phyloP scores from a whole-genome alignment of 2,888 invertebrate genomes.

The Catocala fraxini region DNA sequence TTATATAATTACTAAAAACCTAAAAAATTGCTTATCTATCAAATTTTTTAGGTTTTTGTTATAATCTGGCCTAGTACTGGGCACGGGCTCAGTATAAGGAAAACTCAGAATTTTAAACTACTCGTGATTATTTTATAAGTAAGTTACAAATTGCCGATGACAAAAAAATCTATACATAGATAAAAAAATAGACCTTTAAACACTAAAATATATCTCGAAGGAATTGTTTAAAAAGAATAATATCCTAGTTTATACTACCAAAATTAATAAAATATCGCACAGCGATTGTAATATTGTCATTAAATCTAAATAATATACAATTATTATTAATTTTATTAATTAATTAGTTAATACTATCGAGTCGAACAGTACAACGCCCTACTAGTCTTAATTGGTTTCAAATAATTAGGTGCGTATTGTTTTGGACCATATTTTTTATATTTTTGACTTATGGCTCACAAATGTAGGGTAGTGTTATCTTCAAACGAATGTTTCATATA shows the following conservation, averaged over 20 bases:
- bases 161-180: too few relatives aligned
- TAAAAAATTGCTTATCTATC: too few relatives aligned
- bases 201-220: conserved; percentile 14
- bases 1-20: too few relatives aligned
- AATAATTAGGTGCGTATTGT: conserved; percentile 33
- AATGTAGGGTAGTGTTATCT: neutral
- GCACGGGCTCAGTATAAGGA: too few relatives aligned
- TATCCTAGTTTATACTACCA: conserved; percentile 17
- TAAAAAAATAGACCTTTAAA: conserved; percentile 21
- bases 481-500: too few relatives aligned
- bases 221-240: conserved; percentile 20
- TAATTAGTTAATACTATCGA: conserved; percentile 33
- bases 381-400: conserved; percentile 53
- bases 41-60: too few relatives aligned
- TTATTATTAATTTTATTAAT: conserved; percentile 36
- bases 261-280: conserved; percentile 28
- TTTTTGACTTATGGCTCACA: conserved; percentile 11
- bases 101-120: too few relatives aligned
- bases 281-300: conserved; percentile 34
- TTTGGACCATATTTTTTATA: conserved; percentile 29
- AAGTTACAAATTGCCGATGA: too few relatives aligned
- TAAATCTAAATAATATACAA: conserved; percentile 26
- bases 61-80: too few relatives aligned
- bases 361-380: conserved; percentile 54
- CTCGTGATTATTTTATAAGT: too few relatives aligned